Evolutionary conservation across 1,140 invertebrate genomes (phyloP).

Genomic region (Hypsibius dujardini): DNA sequence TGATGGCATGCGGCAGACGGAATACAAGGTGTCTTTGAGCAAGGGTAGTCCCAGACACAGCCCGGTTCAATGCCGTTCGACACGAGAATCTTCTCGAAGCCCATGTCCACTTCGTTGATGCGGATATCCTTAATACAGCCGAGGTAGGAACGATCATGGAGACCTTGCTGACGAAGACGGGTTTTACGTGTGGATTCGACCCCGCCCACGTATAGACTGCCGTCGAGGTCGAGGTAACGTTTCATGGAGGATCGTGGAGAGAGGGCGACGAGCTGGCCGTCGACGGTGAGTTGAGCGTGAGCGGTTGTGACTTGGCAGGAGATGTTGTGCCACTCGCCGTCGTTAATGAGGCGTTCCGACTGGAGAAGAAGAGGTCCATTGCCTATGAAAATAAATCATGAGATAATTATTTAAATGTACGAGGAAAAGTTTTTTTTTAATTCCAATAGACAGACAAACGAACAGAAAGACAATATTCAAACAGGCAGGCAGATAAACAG

Average conservation of each 20-base stretch:
- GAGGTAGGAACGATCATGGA: slow-evolving; percentile 31
- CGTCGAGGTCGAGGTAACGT: slow-evolving; percentile 56
- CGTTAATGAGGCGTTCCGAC: slow-evolving; percentile 44
- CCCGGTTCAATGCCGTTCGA: slow-evolving; percentile 57
- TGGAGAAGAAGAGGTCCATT: slow-evolving; percentile 42
- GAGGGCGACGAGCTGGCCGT: slow-evolving; percentile 42
- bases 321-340: slow-evolving; percentile 68
- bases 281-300: slow-evolving; percentile 49
- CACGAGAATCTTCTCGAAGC: slow-evolving; percentile 47
- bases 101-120: slow-evolving; percentile 50
- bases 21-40: slow-evolving; percentile 35
- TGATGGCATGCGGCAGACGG: slow-evolving; percentile 26
- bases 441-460: slow-evolving; percentile 39
- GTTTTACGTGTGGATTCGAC: slow-evolving; percentile 57
- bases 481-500: too few relatives aligned
- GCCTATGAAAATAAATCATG: slow-evolving; percentile 30
- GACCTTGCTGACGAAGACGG: slow-evolving; percentile 50
- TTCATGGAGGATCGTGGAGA: slow-evolving; percentile 49
- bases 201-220: slow-evolving; percentile 64
- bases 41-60: slow-evolving; percentile 71
- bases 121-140: slow-evolving; percentile 37
- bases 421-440: too few relatives aligned
- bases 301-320: slow-evolving; percentile 44
- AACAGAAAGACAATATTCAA: slow-evolving; percentile 28
- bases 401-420: slow-evolving; percentile 48